These are phyloP conservation scores for Pipa parva DNA, from an alignment of 2,113 vertebrate genomes.

Conservation along the genomic window DNA sequence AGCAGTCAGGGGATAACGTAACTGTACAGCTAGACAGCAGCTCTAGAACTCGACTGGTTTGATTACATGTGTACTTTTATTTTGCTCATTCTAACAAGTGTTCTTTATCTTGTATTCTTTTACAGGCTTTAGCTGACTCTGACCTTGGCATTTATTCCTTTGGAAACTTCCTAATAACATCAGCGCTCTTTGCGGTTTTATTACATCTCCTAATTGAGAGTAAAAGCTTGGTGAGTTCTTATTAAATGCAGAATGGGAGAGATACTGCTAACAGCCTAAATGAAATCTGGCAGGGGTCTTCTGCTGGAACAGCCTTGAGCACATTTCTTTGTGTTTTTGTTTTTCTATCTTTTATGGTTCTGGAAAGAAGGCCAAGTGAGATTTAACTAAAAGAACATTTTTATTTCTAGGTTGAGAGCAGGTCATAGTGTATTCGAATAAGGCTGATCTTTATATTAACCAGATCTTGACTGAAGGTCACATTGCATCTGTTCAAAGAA, in stretches of 20 bases:
- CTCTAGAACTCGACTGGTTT: too few relatives aligned
- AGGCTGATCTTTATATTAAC: too few relatives aligned
- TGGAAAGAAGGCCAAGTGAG: background rate
- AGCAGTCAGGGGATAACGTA: too few relatives aligned
- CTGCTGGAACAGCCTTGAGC: background rate
- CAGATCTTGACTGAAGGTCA: too few relatives aligned
- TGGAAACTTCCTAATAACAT: conserved; percentile 82
- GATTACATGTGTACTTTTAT: background rate
- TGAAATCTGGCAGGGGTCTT: background rate
- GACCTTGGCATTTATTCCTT: conserved; percentile 79
- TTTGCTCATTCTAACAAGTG: background rate
- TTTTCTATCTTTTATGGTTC: background rate
- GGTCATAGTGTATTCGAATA: background rate
- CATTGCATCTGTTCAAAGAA: too few relatives aligned
- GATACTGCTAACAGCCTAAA: background rate
- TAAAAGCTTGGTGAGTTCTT: conserved; percentile 79
- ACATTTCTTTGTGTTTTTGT: background rate
- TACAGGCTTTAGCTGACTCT: conserved; percentile 72
- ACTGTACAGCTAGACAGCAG: too few relatives aligned
- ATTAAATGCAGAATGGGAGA: too few relatives aligned
- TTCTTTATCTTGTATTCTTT: conserved; percentile 17
- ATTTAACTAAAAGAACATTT: background rate
- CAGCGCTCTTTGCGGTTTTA: conserved; percentile 80
- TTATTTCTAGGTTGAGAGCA: background rate
- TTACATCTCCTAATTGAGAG: conserved; percentile 88